Evolutionary conservation across 2,113 vertebrate genomes (phyloP).

Genomic region (Smithornis capensis): DNA sequence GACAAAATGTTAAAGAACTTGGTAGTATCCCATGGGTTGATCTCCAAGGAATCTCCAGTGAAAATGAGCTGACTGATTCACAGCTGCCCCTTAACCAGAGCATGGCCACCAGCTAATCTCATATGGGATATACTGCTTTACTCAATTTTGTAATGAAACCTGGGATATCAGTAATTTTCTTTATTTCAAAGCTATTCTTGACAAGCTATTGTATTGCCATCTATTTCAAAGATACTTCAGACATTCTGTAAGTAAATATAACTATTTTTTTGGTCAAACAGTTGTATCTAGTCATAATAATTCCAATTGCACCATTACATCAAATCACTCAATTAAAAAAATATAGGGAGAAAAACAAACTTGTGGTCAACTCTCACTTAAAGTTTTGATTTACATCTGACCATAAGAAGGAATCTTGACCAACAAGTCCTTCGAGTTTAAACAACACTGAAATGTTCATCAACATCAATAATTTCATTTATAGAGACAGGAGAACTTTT

Average conservation of each 20-base stretch:
- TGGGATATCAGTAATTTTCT: not conserved
- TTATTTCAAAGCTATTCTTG: not conserved
- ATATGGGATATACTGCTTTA: not conserved
- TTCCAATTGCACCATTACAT: not conserved
- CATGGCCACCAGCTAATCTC: not conserved
- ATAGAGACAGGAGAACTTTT: not conserved
- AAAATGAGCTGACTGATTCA: not conserved
- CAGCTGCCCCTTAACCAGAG: not conserved
- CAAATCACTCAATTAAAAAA: not conserved
- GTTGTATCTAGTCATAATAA: not conserved
- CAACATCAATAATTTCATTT: not conserved
- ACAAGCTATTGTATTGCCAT: not conserved
- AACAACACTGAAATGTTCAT: not conserved
- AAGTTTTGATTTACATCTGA: not conserved
- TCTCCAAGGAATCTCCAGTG: not conserved
- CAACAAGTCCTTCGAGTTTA: not conserved
- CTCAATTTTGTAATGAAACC: not conserved
- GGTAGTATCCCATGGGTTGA: not conserved
- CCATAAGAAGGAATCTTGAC: not conserved
- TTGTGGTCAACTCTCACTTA: not conserved
- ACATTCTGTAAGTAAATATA: not conserved
- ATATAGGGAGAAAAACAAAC: not conserved
- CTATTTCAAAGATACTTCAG: not conserved
- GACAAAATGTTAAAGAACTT: fast-evolving
- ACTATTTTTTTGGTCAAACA: not conserved